Conservation (phyloP, 2,888 invertebrate species). For the Oscheius sp. region DNA sequence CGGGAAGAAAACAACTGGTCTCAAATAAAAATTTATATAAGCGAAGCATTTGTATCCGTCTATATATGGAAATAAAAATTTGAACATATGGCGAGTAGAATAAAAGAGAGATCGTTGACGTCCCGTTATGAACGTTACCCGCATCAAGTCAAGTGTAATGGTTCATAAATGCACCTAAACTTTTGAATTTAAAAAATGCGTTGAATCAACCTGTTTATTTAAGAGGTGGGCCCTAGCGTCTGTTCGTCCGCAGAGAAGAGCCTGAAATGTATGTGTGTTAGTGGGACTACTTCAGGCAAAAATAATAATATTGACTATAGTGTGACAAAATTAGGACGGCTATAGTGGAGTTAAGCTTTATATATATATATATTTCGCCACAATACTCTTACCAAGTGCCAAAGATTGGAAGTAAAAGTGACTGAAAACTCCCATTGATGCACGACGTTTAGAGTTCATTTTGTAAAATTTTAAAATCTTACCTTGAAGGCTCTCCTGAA, state of each 20-base stretch:
- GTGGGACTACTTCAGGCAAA: too few relatives aligned
- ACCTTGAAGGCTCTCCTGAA: constrained; percentile 89
- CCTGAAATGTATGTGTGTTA: not conserved
- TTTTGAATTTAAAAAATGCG: not conserved
- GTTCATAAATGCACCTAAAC: constrained; percentile 21
- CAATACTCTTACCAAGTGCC: constrained; percentile 18
- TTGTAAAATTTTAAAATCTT: constrained; percentile 23
- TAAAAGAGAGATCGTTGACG: constrained; percentile 15
- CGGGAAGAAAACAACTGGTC: not conserved
- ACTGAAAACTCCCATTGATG: constrained; percentile 3
- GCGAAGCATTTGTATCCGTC: constrained; percentile 13
- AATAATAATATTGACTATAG: not conserved
- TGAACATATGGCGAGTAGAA: constrained; percentile 23
- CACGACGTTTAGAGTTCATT: not conserved
- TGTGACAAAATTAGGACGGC: not conserved
- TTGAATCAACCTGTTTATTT: constrained; percentile 42
- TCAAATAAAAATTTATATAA: not conserved
- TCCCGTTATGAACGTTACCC: constrained; percentile 23
- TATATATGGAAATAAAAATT: constrained; percentile 2
- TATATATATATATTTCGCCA: not conserved
- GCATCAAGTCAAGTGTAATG: constrained; percentile 12
- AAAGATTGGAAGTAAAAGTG: constrained; percentile 18
- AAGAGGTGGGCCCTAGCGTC: constrained; percentile 33
- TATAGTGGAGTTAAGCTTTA: not conserved
- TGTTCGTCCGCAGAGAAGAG: constrained; percentile 31